Conservation (phyloP, 2,888 invertebrate species). For the Leucophenga montana region DNA sequence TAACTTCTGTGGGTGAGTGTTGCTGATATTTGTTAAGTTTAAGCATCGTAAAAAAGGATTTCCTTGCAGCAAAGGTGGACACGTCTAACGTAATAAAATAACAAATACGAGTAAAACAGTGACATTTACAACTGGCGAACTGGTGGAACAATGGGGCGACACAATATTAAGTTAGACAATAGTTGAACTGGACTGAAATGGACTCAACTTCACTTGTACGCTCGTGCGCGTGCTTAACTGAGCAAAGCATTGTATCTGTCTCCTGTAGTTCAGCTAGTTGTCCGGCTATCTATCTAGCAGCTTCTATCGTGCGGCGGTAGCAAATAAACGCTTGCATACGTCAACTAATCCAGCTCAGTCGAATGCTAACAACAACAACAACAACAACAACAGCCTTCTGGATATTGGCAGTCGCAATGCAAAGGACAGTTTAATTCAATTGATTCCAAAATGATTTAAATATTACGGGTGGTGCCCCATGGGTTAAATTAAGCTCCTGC, state of each 20-base stretch:
- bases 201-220: not conserved
- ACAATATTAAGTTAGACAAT: too few species aligned
- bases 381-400: not conserved
- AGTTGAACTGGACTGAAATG: slow-evolving; percentile 1
- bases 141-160: too few species aligned
- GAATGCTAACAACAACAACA: not conserved
- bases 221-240: slow-evolving; percentile 7
- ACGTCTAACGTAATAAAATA: slow-evolving; percentile 38
- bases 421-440: slow-evolving; percentile 62
- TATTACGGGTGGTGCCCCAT: slow-evolving; percentile 37
- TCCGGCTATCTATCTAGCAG: slow-evolving; percentile 13
- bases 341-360: slow-evolving; percentile 37
- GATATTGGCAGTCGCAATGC: not conserved
- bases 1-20: too few species aligned
- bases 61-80: slow-evolving; percentile 26
- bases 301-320: slow-evolving; percentile 15
- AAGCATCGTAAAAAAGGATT: slow-evolving; percentile 44
- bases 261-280: not conserved
- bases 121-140: not conserved
- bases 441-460: slow-evolving; percentile 61
- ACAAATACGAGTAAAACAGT: slow-evolving; percentile 12
- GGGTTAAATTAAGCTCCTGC: too few species aligned
- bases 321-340: slow-evolving; percentile 40
- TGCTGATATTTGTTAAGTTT: slow-evolving; percentile 30
- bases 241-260: slow-evolving; percentile 3